Conservation (phyloP, 2,888 invertebrate genomes). For the Linnaemya vulpina region DNA sequence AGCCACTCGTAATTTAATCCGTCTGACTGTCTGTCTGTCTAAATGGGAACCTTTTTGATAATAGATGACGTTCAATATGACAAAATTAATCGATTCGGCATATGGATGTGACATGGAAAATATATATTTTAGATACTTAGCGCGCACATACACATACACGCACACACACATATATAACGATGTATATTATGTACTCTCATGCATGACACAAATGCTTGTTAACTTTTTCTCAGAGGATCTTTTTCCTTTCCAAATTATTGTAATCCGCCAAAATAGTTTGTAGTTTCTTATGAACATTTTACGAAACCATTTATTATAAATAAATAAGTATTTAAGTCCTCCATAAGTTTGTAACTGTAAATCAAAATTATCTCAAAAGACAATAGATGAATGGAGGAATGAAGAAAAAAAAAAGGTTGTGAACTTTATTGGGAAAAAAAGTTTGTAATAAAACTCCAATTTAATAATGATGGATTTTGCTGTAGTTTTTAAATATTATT, state of each 20-base stretch:
- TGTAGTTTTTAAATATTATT: constrained; percentile 10
- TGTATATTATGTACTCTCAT: not conserved
- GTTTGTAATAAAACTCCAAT: constrained; percentile 29
- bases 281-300: constrained; percentile 8
- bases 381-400: constrained; percentile 40
- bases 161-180: not conserved
- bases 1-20: not conserved
- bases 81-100: constrained; percentile 36
- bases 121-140: not conserved
- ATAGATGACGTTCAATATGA: constrained; percentile 39
- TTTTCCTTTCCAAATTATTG: constrained; percentile 50
- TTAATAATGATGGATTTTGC: constrained; percentile 61
- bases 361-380: constrained; percentile 65
- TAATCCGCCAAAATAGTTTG: constrained; percentile 42
- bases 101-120: constrained; percentile 46
- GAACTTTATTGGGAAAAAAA: constrained; percentile 56
- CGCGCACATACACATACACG: not conserved
- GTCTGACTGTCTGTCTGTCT: not conserved
- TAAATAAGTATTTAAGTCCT: constrained; percentile 46
- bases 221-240: constrained; percentile 1
- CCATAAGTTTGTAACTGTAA: constrained; percentile 53
- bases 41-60: not conserved
- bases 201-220: constrained; percentile 14
- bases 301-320: constrained; percentile 37
- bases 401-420: constrained; percentile 44